Base-by-base conservation (phyloP, 2,113 vertebrate species). In the Campylomormyrus tamandua region DNA sequence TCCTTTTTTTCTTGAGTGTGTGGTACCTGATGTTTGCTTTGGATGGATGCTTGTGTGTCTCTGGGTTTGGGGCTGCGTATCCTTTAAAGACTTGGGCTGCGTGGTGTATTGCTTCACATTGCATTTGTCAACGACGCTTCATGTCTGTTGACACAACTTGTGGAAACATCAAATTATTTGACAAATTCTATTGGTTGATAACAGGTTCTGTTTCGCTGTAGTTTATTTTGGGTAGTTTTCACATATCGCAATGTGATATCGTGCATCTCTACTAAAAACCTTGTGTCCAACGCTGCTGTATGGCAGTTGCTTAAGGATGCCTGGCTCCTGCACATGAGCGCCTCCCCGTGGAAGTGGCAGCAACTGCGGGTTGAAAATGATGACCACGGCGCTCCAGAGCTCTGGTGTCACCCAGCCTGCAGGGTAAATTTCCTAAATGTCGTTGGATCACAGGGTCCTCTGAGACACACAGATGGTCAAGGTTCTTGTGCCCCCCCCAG, bases 341-440 rank as follows among this genome's bases (percentile, higher is more conserved):
- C 93, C 0, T 93, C 93, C 9, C 94, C 96, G 2, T 99, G 98
- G 98, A 95, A 94, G 0, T 99, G 98, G 98, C 97, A 99, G 95
- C 97, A 98, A 2, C 96, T 99, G 91, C 98, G 97, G 90, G 98
- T 99, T 74, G 98, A 98, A 92, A 99, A 99, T 0, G 98, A 99
- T 91, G 98, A 99, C 56, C 98, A 99, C 0, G 98, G 97, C 6
- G 98, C 98, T 17, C 98, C 98, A 0, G 98, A 99, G 89, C 94
- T 99, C 45, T 99, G 98, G 98, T 99, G 98, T 91, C 98, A 99
- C 89, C 98, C 98, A 0, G 98, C 98, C 0, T 99, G 98, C 94
- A 95, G 96, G 96, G 98, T 99, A 92, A 93, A 96, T 90, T 13
- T 2, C 5, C n/a, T 74, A 5, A 62, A n/a, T 49, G 27, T 39